Evolutionary conservation across 92 coral and sea anemone genomes (phyloP), one percentile per base, ranked within the genome.

Genomic region (Zoanthus gigantus): DNA sequence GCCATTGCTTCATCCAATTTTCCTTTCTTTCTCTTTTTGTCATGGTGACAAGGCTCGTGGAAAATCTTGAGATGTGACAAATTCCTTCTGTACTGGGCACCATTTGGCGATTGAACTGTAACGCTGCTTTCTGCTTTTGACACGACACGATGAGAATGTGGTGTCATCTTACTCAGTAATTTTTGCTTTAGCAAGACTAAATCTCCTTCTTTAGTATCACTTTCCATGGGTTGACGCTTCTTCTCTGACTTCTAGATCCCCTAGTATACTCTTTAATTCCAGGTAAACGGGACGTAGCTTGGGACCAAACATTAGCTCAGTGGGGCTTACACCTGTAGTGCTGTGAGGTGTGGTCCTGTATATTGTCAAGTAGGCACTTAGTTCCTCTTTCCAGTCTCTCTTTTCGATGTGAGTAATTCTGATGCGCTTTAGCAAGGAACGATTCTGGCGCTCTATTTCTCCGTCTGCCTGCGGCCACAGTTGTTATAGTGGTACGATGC

Each of bases 231-330:
- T 13, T 31, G 71, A 23, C 89, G 46, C 44, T 74, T 60, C 45
- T 76, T 53, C 84, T 67, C 72, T 50, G 17, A 78, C 46, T 15
- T 87, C 90, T 67, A 13, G 50, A 48, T 73, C 23, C 16, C 44
- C 77, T 42, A 13, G 76, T 46, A 32, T 46, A 42, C 44, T 80
- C 88, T 11, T 83, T 77, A 65, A 72, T 65, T 32, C 81, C 90
- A 56, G 93, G 93, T 47, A 81, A 7, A 10, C 84, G 52, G 71
- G 92, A 6, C 89, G 79, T 34, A 89, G 77, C 84, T 71, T 78
- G 69, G 89, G 48, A 32, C 72, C 53, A 45, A 84, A 89, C 75
- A 89, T 53, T 17, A 89, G 72, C 54, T 89, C 80, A 12, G 89
- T 78, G 14, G 85, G 89, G 78, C 85, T 78, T 9, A 89, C 86